Evolutionary conservation across 2,113 vertebrate genomes (phyloP).

Genomic region (Pampusana beccarii): DNA sequence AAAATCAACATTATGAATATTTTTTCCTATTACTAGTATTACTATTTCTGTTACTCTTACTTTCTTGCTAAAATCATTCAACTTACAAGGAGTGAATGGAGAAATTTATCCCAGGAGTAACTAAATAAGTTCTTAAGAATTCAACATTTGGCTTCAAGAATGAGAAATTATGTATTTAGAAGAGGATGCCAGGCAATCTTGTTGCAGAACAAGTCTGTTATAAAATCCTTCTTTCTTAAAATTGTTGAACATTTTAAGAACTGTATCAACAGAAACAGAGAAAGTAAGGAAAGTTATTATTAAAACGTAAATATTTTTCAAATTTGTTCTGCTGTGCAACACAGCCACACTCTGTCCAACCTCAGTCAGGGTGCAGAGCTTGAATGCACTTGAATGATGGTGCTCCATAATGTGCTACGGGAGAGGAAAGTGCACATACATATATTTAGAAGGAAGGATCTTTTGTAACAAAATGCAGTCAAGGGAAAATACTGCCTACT

Average conservation of each 20-base stretch:
- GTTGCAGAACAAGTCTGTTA: background rate
- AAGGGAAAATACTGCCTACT: background rate
- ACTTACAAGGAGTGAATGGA: background rate
- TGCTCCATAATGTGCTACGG: background rate
- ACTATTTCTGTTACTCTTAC: conserved; percentile 22
- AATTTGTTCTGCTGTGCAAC: background rate
- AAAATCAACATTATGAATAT: conserved; percentile 47
- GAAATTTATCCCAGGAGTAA: background rate
- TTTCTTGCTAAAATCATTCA: conserved; percentile 3
- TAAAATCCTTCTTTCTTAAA: background rate
- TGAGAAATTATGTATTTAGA: background rate
- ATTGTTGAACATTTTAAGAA: background rate
- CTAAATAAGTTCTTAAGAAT: background rate
- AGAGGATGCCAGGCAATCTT: background rate
- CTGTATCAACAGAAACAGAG: background rate
- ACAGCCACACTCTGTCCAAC: background rate
- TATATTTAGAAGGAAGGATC: background rate
- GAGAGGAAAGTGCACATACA: background rate
- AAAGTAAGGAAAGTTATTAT: background rate
- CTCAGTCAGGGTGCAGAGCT: background rate
- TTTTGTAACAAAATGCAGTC: background rate
- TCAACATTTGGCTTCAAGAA: background rate
- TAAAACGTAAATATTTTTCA: background rate
- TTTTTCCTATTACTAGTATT: conserved; percentile 3
- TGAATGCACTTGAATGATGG: background rate